phyloP scores from a whole-genome alignment of 35 echinoderm and acorn worm genomes.

The Amphiura filiformis region DNA sequence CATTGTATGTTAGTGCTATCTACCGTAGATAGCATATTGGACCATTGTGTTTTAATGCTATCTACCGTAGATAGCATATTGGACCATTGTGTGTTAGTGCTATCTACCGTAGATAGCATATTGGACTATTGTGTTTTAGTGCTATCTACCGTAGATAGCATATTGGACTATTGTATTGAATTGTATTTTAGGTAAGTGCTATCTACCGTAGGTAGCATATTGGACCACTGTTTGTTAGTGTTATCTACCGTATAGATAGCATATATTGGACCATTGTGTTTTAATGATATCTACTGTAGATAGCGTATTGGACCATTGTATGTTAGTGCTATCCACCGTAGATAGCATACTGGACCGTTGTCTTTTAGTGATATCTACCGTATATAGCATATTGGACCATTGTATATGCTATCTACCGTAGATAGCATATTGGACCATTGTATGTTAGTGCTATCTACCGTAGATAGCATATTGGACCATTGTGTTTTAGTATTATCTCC shows the following conservation, averaged over 20 bases:
- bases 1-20: no score
- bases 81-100: background rate
- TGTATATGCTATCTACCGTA: background rate
- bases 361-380: background rate
- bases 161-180: background rate
- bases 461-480: no score
- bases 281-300: background rate
- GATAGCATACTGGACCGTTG: background rate
- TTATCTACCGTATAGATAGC: background rate
- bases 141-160: background rate
- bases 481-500: no score
- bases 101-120: background rate
- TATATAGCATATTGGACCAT: background rate
- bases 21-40: no score
- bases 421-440: no score
- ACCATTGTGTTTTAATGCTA: no score
- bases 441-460: no score
- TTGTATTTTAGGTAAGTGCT: no score
- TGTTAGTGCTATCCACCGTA: background rate
- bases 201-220: slow-evolving; percentile 4
- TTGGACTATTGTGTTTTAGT: background rate
- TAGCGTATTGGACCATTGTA: background rate
- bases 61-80: no score
- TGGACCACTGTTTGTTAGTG: background rate
- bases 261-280: background rate